Conservation (phyloP, 2,797 vertebrate species). For the Setipinna tenuifilis region DNA sequence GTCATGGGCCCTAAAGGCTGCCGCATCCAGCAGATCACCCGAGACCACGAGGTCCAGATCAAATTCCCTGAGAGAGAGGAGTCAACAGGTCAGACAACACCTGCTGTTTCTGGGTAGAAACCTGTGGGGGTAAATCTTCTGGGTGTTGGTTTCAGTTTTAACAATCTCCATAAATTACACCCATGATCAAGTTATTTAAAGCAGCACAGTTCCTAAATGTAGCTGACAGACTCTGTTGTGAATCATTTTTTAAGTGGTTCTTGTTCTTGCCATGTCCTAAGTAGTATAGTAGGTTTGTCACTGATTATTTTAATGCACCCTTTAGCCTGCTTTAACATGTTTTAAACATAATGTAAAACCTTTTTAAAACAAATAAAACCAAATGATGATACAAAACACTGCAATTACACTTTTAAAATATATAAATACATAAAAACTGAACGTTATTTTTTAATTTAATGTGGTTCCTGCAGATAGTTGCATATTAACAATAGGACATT, state of each 20-base stretch:
- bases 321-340: neutral
- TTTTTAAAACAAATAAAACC: neutral
- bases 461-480: too few relatives aligned
- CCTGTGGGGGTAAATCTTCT: neutral
- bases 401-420: neutral
- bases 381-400: neutral
- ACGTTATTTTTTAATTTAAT: neutral
- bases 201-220: neutral
- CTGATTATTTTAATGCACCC: neutral
- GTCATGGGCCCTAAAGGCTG: constrained; percentile 81
- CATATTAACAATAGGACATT: too few relatives aligned
- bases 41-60: constrained; percentile 80
- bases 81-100: constrained; percentile 56
- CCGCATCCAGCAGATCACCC: constrained; percentile 79
- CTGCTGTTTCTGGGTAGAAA: too few relatives aligned
- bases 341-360: neutral
- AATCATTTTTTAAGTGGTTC: neutral
- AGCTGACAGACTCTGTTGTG: neutral
- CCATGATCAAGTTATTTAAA: neutral
- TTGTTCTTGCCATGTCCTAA: neutral
- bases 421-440: neutral
- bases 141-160: neutral
- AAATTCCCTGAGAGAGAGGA: constrained; percentile 84
- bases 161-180: neutral
- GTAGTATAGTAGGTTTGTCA: neutral